Conservation (phyloP, 1,140 invertebrate genomes). For the Stenopsyche tienmushanensis region DNA sequence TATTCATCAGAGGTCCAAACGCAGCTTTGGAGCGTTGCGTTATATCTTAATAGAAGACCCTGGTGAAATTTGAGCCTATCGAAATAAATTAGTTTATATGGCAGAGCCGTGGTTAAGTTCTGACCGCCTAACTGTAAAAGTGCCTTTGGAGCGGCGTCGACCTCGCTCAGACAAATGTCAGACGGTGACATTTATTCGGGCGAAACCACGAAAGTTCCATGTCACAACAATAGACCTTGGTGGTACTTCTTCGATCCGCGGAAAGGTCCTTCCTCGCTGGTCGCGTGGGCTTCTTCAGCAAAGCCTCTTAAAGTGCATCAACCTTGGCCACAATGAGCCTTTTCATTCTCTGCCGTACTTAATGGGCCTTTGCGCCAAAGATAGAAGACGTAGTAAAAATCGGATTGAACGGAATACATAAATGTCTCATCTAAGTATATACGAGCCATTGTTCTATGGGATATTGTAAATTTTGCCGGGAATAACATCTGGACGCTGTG, state of each 20-base stretch:
- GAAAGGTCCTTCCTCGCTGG: slow-evolving; percentile 1
- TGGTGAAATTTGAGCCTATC: not conserved
- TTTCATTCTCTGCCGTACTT: too few species aligned
- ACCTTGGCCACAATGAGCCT: not conserved
- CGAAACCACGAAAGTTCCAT: slow-evolving; percentile 14
- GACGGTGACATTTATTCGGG: slow-evolving; percentile 16
- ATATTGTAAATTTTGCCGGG: too few species aligned
- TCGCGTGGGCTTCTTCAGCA: not conserved
- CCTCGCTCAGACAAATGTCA: slow-evolving; percentile 23
- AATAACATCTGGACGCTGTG: too few species aligned
- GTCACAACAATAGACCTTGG: slow-evolving; percentile 23
- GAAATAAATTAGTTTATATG: not conserved
- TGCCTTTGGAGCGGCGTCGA: slow-evolving; percentile 3
- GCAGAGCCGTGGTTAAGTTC: not conserved
- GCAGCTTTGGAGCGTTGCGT: too few species aligned
- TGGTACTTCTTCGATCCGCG: not conserved
- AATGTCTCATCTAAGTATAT: too few species aligned
- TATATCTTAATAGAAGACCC: too few species aligned
- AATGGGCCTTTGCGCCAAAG: too few species aligned
- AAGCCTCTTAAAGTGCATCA: not conserved
- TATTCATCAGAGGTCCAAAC: too few species aligned
- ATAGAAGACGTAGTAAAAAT: too few species aligned
- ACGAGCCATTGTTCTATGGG: too few species aligned
- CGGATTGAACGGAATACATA: too few species aligned
- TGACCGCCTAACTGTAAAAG: slow-evolving; percentile 1